Evolutionary conservation across 2,797 vertebrate genomes (phyloP).

Genomic region (Cyclura pinguis): DNA sequence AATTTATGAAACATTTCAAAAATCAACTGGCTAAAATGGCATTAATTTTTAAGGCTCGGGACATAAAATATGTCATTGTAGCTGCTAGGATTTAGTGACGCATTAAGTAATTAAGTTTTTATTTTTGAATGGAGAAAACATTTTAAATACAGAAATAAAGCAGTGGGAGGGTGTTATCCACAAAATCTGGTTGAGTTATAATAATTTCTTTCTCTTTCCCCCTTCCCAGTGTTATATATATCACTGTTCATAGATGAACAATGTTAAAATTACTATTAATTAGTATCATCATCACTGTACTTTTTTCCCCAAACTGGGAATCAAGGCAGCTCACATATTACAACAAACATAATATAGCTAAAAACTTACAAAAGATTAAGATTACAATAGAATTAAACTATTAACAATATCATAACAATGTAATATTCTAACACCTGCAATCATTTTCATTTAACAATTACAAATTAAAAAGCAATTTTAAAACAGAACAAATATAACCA

Average conservation of each 20-base stretch:
- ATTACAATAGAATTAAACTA: too few relatives aligned
- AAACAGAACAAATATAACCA: too few relatives aligned
- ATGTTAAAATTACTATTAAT: not conserved
- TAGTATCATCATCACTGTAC: not conserved
- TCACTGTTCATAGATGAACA: not conserved
- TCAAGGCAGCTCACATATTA: too few relatives aligned
- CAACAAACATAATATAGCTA: too few relatives aligned
- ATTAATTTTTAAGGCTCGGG: not conserved
- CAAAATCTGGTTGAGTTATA: not conserved
- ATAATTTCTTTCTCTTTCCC: not conserved
- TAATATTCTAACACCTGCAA: too few relatives aligned
- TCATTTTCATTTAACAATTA: too few relatives aligned
- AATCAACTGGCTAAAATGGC: not conserved
- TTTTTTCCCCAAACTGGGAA: too few relatives aligned
- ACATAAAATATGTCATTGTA: not conserved
- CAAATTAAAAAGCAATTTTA: too few relatives aligned
- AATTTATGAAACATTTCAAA: conserved; percentile 35
- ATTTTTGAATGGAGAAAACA: not conserved
- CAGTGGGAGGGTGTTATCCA: not conserved
- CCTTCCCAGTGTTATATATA: not conserved
- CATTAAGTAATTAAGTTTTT: not conserved
- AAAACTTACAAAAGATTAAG: too few relatives aligned
- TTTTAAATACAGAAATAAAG: not conserved
- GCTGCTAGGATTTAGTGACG: not conserved
- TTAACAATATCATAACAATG: too few relatives aligned